A percentile compares a stretch with the other conserved stretches of the same genome.
Evolutionary conservation across 1,140 invertebrate species (phyloP).

Genomic region (Akabosia matsudoensis): DNA sequence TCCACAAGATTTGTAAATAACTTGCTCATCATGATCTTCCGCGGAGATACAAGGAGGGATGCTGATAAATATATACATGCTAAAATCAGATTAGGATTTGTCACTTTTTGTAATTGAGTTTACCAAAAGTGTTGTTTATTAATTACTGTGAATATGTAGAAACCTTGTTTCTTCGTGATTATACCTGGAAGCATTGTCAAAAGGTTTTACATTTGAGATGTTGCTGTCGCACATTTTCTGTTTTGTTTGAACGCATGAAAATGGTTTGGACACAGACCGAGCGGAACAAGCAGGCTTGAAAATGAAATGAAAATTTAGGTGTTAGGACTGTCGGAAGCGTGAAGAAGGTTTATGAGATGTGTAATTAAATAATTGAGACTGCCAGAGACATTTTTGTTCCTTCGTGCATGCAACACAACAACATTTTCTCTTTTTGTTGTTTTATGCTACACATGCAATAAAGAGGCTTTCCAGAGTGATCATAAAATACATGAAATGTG

Average conservation of each 20-base stretch:
- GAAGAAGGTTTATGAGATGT: constrained; percentile 21
- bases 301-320: neutral
- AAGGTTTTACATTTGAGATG: too few species aligned
- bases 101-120: constrained; percentile 15
- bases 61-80: neutral
- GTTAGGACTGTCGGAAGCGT: constrained; percentile 11
- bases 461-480: neutral
- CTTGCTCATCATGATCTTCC: neutral
- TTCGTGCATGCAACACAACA: neutral
- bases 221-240: neutral
- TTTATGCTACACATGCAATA: neutral
- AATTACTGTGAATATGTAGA: neutral
- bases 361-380: constrained; percentile 24
- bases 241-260: neutral
- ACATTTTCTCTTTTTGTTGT: neutral
- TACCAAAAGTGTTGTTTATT: constrained; percentile 13
- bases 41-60: neutral
- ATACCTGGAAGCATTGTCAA: too few species aligned
- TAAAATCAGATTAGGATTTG: constrained; percentile 13
- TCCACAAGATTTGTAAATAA: neutral
- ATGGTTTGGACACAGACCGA: neutral
- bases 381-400: constrained; percentile 1
- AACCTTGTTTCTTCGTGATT: too few species aligned
- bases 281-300: neutral
- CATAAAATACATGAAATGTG: neutral